These are phyloP conservation scores for Osmerus eperlanus DNA, from an alignment of 2,113 vertebrate genomes.

Conservation along the genomic window DNA sequence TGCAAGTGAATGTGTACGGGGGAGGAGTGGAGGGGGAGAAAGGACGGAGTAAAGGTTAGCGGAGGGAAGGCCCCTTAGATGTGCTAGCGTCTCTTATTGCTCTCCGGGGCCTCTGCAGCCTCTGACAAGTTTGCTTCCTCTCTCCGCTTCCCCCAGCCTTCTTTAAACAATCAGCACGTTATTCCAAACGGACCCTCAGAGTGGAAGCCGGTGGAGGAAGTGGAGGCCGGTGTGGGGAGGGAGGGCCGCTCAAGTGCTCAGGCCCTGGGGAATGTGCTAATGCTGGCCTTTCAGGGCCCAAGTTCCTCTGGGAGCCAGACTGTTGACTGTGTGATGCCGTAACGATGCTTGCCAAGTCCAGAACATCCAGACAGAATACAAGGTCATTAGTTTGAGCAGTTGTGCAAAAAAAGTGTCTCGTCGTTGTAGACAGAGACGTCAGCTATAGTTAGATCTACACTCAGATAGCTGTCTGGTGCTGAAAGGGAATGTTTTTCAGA, in stretches of 20 bases:
- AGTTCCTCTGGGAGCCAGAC: conserved; percentile 16
- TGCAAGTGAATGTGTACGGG: conserved; percentile 33
- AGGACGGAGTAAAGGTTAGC: too few species aligned
- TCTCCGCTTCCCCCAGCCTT: conserved; percentile 35
- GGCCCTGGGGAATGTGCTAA: conserved; percentile 1
- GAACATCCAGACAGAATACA: neutral
- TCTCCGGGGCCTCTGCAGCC: conserved; percentile 41
- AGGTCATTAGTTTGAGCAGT: neutral
- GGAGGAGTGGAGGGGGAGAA: conserved; percentile 1
- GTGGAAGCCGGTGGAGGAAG: conserved; percentile 8
- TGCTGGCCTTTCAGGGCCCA: conserved; percentile 25
- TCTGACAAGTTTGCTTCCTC: conserved; percentile 50
- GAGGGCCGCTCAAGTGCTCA: conserved; percentile 11
- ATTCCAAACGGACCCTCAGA: conserved; percentile 22
- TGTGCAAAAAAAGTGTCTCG: neutral
- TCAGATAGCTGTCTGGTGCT: conserved; percentile 15
- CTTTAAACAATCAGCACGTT: conserved; percentile 39
- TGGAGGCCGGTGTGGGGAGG: neutral
- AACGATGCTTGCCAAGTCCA: neutral
- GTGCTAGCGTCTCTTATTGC: conserved; percentile 52
- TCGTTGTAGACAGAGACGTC: conserved; percentile 24
- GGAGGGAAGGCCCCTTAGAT: conserved; percentile 42
- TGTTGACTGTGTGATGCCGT: conserved; percentile 8
- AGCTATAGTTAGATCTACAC: neutral
- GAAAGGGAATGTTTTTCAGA: conserved; percentile 28